phyloP scores from a whole-genome alignment of 92 coral and sea anemone species.

The Zoanthus sociatus region DNA sequence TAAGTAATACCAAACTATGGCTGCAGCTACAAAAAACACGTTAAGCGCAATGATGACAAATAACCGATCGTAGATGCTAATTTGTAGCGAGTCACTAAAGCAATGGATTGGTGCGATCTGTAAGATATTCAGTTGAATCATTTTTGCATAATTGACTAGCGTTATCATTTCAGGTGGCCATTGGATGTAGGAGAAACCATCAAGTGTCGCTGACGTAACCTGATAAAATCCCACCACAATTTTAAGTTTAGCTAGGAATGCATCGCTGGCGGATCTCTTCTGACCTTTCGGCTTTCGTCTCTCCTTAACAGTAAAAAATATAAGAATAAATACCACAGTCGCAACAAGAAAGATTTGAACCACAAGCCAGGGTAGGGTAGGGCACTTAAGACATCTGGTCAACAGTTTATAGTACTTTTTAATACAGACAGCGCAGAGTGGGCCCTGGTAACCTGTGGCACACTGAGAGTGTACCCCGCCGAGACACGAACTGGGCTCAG shows the following conservation, averaged over 20 bases:
- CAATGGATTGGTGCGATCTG: slow-evolving; percentile 69
- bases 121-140: slow-evolving; percentile 64
- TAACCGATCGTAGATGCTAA: slow-evolving; percentile 58
- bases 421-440: slow-evolving; percentile 68
- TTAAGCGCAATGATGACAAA: slow-evolving; percentile 40
- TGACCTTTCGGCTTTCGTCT: slow-evolving; percentile 19
- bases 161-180: slow-evolving; percentile 68
- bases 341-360: slow-evolving; percentile 51
- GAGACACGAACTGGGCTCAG: slow-evolving; percentile 57
- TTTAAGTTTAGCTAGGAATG: slow-evolving; percentile 66
- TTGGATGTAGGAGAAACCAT: slow-evolving; percentile 63
- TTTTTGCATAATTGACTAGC: slow-evolving; percentile 59
- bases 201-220: slow-evolving; percentile 68
- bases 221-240: slow-evolving; percentile 68
- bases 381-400: slow-evolving; percentile 63
- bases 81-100: slow-evolving; percentile 35
- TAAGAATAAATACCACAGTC: slow-evolving; percentile 13
- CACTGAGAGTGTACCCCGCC: slow-evolving; percentile 69
- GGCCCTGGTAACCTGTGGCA: slow-evolving; percentile 62
- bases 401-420: slow-evolving; percentile 51
- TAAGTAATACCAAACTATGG: slow-evolving; percentile 28
- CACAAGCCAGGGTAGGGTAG: slow-evolving; percentile 54
- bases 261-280: slow-evolving; percentile 52
- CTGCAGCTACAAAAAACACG: slow-evolving; percentile 21
- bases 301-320: slow-evolving; percentile 33